A percentile compares a stretch with the other conserved stretches of the same genome.
phyloP scores from a whole-genome alignment of 2,797 vertebrate genomes.

The Trichosurus vulpecula region DNA sequence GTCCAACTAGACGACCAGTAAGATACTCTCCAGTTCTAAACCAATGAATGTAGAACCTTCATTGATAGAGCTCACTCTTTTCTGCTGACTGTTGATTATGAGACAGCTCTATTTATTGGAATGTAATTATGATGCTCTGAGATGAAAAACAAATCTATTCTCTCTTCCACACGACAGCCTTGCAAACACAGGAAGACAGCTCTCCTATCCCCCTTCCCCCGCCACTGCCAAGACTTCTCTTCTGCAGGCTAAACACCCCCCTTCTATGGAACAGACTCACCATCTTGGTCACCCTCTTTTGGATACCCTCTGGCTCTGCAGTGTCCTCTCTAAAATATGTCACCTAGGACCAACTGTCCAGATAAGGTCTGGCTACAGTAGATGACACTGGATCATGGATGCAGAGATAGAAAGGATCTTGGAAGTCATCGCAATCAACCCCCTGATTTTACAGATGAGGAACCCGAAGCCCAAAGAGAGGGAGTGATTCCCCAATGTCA shows the following conservation, averaged over 20 bases:
- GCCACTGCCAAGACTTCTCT: neutral
- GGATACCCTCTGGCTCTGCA: neutral
- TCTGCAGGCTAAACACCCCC: neutral
- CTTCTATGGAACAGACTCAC: neutral
- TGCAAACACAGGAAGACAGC: neutral
- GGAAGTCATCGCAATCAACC: neutral
- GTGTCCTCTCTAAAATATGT: neutral
- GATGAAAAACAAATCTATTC: neutral
- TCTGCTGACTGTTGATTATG: neutral
- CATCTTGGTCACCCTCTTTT: neutral
- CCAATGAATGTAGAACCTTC: neutral
- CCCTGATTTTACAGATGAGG: neutral
- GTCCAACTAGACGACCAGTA: neutral
- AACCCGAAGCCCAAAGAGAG: neutral
- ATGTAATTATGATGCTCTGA: neutral
- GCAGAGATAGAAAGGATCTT: neutral
- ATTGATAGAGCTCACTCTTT: neutral
- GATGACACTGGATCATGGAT: neutral
- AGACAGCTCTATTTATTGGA: neutral
- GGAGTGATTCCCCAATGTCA: neutral
- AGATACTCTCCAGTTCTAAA: neutral
- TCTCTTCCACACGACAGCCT: neutral
- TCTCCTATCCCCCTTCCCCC: neutral
- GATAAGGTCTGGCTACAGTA: neutral
- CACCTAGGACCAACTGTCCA: neutral